These are phyloP conservation scores for Neomorphus geoffroyi DNA, from an alignment of 2,797 vertebrate species.

Conservation along the genomic window DNA sequence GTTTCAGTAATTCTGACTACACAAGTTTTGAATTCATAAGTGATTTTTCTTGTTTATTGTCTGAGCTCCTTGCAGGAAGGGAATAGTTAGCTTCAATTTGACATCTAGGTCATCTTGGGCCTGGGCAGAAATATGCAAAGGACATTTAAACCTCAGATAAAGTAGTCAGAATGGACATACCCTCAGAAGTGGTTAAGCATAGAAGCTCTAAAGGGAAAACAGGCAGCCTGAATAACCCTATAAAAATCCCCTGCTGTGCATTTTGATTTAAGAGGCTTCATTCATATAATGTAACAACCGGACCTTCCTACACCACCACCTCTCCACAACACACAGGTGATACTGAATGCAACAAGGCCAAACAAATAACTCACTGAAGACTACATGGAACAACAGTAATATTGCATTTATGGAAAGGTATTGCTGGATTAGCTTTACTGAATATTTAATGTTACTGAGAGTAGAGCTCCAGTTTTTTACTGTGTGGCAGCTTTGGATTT, in stretches of 20 bases:
- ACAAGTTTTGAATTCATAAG: conserved; percentile 11
- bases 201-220: background rate
- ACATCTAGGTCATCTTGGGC: background rate
- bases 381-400: background rate
- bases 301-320: background rate
- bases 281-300: background rate
- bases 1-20: conserved; percentile 21
- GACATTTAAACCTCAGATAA: background rate
- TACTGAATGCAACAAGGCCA: background rate
- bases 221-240: background rate
- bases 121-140: background rate
- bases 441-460: background rate
- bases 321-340: background rate
- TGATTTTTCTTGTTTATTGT: conserved; percentile 9
- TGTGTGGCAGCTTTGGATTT: background rate
- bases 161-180: background rate
- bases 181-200: background rate
- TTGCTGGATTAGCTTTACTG: background rate
- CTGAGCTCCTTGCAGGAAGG: background rate
- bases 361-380: background rate
- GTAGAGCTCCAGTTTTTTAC: background rate
- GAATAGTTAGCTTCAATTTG: background rate
- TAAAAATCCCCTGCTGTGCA: background rate
- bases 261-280: background rate
- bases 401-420: background rate